phyloP scores from a whole-genome alignment of 2,113 vertebrate genomes.

The Plectropomus leopardus region DNA sequence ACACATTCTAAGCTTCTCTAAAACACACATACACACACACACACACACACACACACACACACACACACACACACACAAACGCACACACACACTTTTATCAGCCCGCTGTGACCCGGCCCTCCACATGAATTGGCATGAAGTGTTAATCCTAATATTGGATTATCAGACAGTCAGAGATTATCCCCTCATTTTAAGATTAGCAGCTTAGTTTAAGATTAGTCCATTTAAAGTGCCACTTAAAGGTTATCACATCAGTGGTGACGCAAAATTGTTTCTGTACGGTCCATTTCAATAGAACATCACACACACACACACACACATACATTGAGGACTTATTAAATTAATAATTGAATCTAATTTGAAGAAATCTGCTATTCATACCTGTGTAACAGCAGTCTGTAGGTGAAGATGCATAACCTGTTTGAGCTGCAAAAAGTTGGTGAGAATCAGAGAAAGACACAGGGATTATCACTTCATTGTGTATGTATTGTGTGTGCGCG shows the following conservation, averaged over 20 bases:
- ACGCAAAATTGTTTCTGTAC: slow-evolving; percentile 18
- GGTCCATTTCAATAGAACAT: slow-evolving; percentile 6
- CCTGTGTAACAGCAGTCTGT: slow-evolving; percentile 11
- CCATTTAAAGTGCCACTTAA: slow-evolving; percentile 52
- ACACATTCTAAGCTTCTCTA: not conserved
- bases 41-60: slow-evolving; percentile 24
- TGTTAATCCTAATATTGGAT: slow-evolving; percentile 74
- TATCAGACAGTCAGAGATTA: slow-evolving; percentile 68
- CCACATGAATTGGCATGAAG: slow-evolving; percentile 41
- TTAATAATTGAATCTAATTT: slow-evolving; percentile 60
- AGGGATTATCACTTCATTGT: not conserved
- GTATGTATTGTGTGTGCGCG: not conserved
- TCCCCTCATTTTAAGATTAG: slow-evolving; percentile 61
- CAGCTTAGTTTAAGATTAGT: slow-evolving; percentile 58
- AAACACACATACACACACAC: slow-evolving; percentile 11
- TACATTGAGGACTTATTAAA: slow-evolving; percentile 20
- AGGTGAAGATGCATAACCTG: not conserved
- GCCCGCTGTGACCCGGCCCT: slow-evolving; percentile 37
- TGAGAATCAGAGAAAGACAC: not conserved
- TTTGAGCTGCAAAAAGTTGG: not conserved
- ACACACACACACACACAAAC: slow-evolving; percentile 18
- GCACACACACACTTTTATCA: slow-evolving; percentile 53
- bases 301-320: slow-evolving; percentile 16
- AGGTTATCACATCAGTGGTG: slow-evolving; percentile 65
- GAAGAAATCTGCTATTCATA: slow-evolving; percentile 10